Percentiles rank a stretch among this genome's conserved stretches.
phyloP scores from a whole-genome alignment of 2,797 vertebrate species.

The Oreortyx pictus region DNA sequence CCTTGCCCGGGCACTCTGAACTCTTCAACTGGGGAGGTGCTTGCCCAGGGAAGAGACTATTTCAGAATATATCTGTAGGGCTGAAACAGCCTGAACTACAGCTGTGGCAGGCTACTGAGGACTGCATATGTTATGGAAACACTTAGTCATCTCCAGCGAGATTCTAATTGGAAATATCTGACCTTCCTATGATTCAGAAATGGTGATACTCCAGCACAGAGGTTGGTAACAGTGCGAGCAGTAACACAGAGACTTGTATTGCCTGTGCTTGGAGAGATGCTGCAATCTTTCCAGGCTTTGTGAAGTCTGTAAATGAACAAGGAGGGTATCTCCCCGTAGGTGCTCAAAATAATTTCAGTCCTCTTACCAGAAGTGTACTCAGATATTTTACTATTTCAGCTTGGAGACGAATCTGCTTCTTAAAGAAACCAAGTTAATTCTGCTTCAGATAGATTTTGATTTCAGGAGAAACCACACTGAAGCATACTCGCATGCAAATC shows the following conservation, averaged over 20 bases:
- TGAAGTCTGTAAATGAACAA: neutral
- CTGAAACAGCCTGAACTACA: neutral
- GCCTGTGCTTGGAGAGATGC: neutral
- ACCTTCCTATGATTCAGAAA: neutral
- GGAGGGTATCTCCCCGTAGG: neutral
- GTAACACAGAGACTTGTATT: accelerated
- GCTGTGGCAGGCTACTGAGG: neutral
- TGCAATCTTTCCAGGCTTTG: neutral
- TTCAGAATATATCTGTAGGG: slow-evolving; percentile 36
- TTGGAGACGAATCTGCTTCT: neutral
- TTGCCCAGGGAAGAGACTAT: slow-evolving; percentile 40
- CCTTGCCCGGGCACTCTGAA: slow-evolving; percentile 42
- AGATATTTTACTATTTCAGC: neutral
- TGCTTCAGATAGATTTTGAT: neutral
- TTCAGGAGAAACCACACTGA: neutral
- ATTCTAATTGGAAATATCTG: neutral
- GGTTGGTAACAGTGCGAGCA: accelerated
- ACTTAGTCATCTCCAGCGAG: slow-evolving; percentile 35
- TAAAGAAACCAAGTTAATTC: neutral
- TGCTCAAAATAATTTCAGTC: neutral
- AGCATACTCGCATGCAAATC: neutral
- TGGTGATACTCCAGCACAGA: neutral
- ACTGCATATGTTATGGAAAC: neutral
- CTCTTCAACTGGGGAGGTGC: neutral
- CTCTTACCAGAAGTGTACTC: neutral